These are phyloP conservation scores for Trichopria drosophilae DNA, from an alignment of 2,888 invertebrate genomes.

Conservation along the genomic window DNA sequence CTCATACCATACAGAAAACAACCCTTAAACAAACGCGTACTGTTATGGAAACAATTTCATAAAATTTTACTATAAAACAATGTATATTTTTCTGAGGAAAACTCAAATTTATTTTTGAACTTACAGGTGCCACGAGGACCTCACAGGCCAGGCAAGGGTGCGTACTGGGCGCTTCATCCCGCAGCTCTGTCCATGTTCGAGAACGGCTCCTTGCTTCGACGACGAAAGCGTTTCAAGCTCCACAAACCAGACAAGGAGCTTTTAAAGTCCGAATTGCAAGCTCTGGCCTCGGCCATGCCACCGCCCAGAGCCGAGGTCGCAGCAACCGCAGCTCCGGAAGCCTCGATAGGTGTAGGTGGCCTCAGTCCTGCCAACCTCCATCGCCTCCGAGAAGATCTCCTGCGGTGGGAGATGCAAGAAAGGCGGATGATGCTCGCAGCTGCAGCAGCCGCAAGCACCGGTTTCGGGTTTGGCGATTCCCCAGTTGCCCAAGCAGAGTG, in stretches of 20 bases:
- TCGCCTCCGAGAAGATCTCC: conserved; percentile 52
- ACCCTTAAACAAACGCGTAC: background rate
- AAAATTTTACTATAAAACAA: background rate
- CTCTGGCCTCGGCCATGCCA: conserved; percentile 55
- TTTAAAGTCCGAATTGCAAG: conserved; percentile 57
- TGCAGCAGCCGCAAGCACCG: conserved; percentile 49
- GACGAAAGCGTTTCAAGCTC: conserved; percentile 82
- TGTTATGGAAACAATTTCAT: background rate
- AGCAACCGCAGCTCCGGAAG: conserved; percentile 45
- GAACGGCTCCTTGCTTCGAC: conserved; percentile 79
- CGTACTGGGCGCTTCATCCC: conserved; percentile 82
- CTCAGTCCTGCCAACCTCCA: conserved; percentile 53
- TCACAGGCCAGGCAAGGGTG: conserved; percentile 81
- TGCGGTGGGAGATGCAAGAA: conserved; percentile 57
- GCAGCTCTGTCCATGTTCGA: conserved; percentile 83
- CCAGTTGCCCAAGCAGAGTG: conserved; percentile 54
- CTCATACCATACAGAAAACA: too few species aligned
- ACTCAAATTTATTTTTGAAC: too few species aligned
- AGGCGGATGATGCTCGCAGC: conserved; percentile 53
- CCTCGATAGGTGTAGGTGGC: conserved; percentile 55
- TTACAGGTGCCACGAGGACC: conserved; percentile 72
- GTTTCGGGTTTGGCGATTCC: conserved; percentile 45
- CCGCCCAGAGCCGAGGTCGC: conserved; percentile 36
- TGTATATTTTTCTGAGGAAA: too few species aligned
- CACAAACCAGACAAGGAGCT: conserved; percentile 71